These are phyloP conservation scores for Nowickia ferox DNA, from an alignment of 2,888 invertebrate genomes.

Conservation along the genomic window DNA sequence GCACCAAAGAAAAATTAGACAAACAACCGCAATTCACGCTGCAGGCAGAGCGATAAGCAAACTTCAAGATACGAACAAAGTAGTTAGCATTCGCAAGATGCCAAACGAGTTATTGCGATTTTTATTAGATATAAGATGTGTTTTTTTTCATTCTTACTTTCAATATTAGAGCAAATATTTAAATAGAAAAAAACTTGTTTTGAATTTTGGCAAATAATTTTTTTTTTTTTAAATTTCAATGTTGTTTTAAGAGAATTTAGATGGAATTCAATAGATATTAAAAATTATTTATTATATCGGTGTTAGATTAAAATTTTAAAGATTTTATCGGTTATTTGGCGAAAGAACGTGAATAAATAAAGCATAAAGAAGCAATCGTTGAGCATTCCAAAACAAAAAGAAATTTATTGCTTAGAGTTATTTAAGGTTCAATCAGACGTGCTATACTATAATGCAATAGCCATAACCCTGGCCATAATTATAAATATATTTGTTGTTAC, in stretches of 20 bases:
- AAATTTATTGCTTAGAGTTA: neutral
- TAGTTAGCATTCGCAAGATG: slow-evolving; percentile 13
- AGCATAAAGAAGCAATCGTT: too few relatives aligned
- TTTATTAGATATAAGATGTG: slow-evolving; percentile 11
- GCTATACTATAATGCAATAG: too few relatives aligned
- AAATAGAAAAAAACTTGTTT: slow-evolving; percentile 2
- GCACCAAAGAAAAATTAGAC: neutral
- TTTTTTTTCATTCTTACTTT: slow-evolving; percentile 11
- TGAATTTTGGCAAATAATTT: slow-evolving; percentile 10
- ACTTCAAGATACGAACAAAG: slow-evolving; percentile 6
- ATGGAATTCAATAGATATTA: neutral
- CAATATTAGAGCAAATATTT: neutral
- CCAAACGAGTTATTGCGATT: slow-evolving; percentile 47
- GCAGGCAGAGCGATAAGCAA: neutral
- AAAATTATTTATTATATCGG: neutral
- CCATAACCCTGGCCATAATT: too few relatives aligned
- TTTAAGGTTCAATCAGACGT: too few relatives aligned
- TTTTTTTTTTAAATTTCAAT: neutral
- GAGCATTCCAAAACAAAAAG: too few relatives aligned
- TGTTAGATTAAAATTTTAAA: neutral
- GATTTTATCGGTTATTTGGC: neutral
- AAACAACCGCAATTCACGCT: neutral
- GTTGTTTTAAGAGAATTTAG: neutral
- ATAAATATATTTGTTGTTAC: too few relatives aligned
- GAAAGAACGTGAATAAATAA: neutral